phyloP scores from a whole-genome alignment of 64 coral and sea anemone species.

The Stylophora pistillata region DNA sequence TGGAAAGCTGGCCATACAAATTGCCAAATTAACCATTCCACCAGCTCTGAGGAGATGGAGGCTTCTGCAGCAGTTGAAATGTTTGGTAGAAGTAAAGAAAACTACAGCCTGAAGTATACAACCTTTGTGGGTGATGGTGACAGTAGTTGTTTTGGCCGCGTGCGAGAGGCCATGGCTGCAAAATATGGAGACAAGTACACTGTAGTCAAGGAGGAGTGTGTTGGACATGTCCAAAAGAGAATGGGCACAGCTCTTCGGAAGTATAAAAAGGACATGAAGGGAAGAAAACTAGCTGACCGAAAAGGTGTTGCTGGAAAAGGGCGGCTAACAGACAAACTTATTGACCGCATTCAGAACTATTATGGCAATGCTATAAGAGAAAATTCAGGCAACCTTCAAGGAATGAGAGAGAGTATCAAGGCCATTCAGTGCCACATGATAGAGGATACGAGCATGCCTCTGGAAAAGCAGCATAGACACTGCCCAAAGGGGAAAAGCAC shows the following conservation, averaged over 20 bases:
- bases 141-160: slow-evolving; percentile 26
- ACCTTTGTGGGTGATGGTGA: slow-evolving; percentile 45
- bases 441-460: background rate
- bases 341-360: slow-evolving; percentile 43
- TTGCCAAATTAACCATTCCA: slow-evolving; percentile 15
- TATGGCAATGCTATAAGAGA: slow-evolving; percentile 48
- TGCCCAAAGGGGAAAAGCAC: slow-evolving; percentile 45
- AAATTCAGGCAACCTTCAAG: slow-evolving; percentile 19
- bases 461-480: slow-evolving; percentile 49
- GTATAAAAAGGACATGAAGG: slow-evolving; percentile 32
- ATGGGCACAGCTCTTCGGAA: slow-evolving; percentile 42
- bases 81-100: too few relatives aligned
- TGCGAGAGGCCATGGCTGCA: slow-evolving; percentile 26
- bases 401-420: slow-evolving; percentile 37
- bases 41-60: slow-evolving; percentile 13
- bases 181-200: slow-evolving; percentile 34
- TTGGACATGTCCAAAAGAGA: slow-evolving; percentile 46
- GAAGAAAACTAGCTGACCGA: slow-evolving; percentile 17
- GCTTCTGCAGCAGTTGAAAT: slow-evolving; percentile 21
- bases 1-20: slow-evolving; percentile 15
- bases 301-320: slow-evolving; percentile 12
- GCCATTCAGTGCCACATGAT: slow-evolving; percentile 49
- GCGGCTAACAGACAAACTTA: background rate
- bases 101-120: slow-evolving; percentile 18
- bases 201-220: slow-evolving; percentile 44